A percentile compares a stretch with the other conserved stretches of the same genome.
phyloP scores from a whole-genome alignment of 2,888 invertebrate species.

The Cataglyphis altisquamis region DNA sequence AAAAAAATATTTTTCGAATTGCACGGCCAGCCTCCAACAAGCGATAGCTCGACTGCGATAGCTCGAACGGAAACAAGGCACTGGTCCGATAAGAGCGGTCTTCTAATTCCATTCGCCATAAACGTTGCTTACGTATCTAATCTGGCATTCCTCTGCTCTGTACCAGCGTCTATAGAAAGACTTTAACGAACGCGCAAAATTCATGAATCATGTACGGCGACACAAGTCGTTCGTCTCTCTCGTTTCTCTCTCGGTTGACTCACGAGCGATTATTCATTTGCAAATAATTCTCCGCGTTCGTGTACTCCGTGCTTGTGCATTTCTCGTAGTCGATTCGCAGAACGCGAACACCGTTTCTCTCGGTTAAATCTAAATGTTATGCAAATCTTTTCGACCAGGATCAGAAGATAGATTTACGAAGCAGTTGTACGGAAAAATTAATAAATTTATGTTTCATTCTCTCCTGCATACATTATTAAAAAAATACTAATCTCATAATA shows the following conservation, averaged over 20 bases:
- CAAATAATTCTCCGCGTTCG: conserved; percentile 72
- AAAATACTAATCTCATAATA: no score
- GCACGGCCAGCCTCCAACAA: conserved; percentile 46
- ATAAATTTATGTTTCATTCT: conserved; percentile 18
- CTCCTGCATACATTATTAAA: neutral
- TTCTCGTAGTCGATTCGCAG: conserved; percentile 46
- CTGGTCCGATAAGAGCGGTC: conserved; percentile 70
- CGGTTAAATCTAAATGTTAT: conserved; percentile 50
- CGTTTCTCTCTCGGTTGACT: conserved; percentile 63
- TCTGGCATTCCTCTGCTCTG: conserved; percentile 74
- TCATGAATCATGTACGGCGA: conserved; percentile 76
- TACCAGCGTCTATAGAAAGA: conserved; percentile 68
- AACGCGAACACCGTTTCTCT: conserved; percentile 48
- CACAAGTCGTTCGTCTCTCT: conserved; percentile 56
- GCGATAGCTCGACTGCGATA: conserved; percentile 68
- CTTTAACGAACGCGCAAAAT: conserved; percentile 76
- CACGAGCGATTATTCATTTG: conserved; percentile 80
- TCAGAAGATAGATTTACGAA: neutral
- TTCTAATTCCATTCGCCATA: conserved; percentile 79
- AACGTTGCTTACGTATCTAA: conserved; percentile 81
- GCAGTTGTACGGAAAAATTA: neutral
- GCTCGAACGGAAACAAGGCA: conserved; percentile 74
- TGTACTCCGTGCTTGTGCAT: conserved; percentile 65
- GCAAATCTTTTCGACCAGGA: conserved; percentile 35
- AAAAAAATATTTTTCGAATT: conserved; percentile 46